These are phyloP conservation scores for Cryptoleucopteryx plumbea DNA, from an alignment of 2,113 vertebrate species.

Conservation along the genomic window DNA sequence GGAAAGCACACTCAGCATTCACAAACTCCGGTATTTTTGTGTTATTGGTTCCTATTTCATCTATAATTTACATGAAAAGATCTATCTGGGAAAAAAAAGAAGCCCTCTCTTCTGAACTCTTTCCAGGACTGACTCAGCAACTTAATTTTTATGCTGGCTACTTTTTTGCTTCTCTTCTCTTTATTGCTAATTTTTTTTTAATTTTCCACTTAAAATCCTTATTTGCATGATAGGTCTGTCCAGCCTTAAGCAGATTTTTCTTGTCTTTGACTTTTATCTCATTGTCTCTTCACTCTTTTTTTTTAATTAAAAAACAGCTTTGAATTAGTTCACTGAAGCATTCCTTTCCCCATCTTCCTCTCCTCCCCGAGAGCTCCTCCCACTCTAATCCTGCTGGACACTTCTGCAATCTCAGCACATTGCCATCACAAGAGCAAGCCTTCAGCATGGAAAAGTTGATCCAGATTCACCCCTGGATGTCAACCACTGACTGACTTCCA, in stretches of 20 bases:
- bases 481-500: neutral
- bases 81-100: neutral
- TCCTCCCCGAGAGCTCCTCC: neutral
- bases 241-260: slow-evolving; percentile 67
- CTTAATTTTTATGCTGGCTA: neutral
- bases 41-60: slow-evolving; percentile 17
- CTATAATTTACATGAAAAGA: slow-evolving; percentile 41
- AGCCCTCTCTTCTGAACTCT: neutral
- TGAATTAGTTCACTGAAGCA: slow-evolving; percentile 27
- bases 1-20: neutral
- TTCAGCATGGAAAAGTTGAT: neutral
- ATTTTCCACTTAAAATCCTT: slow-evolving; percentile 69
- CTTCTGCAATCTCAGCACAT: neutral
- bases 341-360: neutral
- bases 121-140: slow-evolving; percentile 37
- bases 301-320: slow-evolving; percentile 18
- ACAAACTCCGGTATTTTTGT: neutral
- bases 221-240: slow-evolving; percentile 57
- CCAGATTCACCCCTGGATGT: neutral
- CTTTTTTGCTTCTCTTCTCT: neutral
- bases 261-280: slow-evolving; percentile 75
- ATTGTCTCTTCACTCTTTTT: neutral
- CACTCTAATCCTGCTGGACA: neutral
- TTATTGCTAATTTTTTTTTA: slow-evolving; percentile 7
- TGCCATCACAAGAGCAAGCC: neutral